Evolutionary conservation across 1,140 invertebrate species (phyloP), one percentile per base, ranked within the genome.

Genomic region (Atta cephalotes): DNA sequence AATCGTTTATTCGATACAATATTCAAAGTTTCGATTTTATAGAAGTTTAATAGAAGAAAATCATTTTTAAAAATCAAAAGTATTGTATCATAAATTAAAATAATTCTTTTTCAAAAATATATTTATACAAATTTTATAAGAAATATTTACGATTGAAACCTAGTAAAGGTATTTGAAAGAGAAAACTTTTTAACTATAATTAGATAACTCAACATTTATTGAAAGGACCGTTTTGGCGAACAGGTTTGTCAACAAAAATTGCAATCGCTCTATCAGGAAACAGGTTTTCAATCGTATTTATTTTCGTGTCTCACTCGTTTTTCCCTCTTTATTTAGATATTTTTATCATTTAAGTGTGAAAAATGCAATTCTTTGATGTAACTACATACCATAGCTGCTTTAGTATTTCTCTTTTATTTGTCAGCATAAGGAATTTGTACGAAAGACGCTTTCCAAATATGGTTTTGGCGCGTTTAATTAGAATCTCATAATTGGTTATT

Each of bases 381-480:
- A 56, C 10, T 18, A 49, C 2, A 85, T 3, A 14, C 25, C 31
- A 1, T 51, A 14, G 9, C n/a, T 31, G n/a, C 28, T 77, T 70
- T 28, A 51, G 5, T 70, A 63, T 58, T 65, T 71, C 49, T 21
- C 10, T 28, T 85, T 85, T 60, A 39, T 86, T 65, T 18, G 25
- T 6, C 56, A 31, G 66, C 28, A 72, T 63, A 86, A 88, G 66
- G 81, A 86, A 89, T 88, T 80, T 51, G 51, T 39, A 78, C 31
- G 82, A 66, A 72, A 89, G 56, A 39, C 58, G 49, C 74, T 86
- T 76, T 88, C 87, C 66, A 53, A 60, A 63, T 25, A 31, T 28
- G 39, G 31, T 56, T 81, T 51, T 28, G 3, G 31, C 1, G 68
- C 58, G 45, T 80, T 88, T 79, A 77, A 89, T 89, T 77, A 65